A percentile compares a stretch with the other conserved stretches of the same genome.
Conservation (phyloP, 92 coral and sea anemone species). For the Metridium senile region DNA sequence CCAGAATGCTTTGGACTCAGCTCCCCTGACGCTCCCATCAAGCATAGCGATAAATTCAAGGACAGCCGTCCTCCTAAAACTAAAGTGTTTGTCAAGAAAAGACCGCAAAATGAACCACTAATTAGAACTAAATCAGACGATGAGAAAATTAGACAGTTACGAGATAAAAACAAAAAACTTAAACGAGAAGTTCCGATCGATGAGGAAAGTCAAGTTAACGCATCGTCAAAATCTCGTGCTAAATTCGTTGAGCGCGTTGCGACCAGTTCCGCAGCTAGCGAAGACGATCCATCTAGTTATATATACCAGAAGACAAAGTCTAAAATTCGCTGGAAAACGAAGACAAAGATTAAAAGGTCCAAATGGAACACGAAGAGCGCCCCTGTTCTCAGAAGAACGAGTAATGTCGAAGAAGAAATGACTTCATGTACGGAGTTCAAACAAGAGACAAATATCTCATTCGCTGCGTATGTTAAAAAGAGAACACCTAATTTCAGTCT, state of each 20-base stretch:
- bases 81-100: slow-evolving; percentile 19
- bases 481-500: slow-evolving; percentile 55
- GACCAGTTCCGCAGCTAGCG: neutral
- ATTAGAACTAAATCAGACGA: slow-evolving; percentile 7
- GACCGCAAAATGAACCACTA: slow-evolving; percentile 13
- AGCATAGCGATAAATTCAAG: slow-evolving; percentile 7
- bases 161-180: neutral
- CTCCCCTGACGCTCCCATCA: slow-evolving; percentile 7
- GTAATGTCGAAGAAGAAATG: neutral
- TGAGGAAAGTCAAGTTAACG: neutral
- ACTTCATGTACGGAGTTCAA: slow-evolving; percentile 5
- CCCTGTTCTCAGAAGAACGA: slow-evolving; percentile 8
- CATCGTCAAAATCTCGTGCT: neutral
- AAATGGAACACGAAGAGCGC: slow-evolving; percentile 28
- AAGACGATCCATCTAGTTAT: neutral
- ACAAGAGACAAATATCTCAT: slow-evolving; percentile 72
- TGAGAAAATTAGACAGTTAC: neutral
- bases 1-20: slow-evolving; percentile 54
- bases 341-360: slow-evolving; percentile 35
- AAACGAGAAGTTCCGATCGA: neutral
- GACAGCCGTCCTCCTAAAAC: slow-evolving; percentile 25
- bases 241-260: neutral
- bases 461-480: slow-evolving; percentile 76
- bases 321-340: slow-evolving; percentile 42
- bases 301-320: slow-evolving; percentile 21